These are phyloP conservation scores for Apotomis betuletana DNA, from an alignment of 2,888 invertebrate species.

Conservation along the genomic window DNA sequence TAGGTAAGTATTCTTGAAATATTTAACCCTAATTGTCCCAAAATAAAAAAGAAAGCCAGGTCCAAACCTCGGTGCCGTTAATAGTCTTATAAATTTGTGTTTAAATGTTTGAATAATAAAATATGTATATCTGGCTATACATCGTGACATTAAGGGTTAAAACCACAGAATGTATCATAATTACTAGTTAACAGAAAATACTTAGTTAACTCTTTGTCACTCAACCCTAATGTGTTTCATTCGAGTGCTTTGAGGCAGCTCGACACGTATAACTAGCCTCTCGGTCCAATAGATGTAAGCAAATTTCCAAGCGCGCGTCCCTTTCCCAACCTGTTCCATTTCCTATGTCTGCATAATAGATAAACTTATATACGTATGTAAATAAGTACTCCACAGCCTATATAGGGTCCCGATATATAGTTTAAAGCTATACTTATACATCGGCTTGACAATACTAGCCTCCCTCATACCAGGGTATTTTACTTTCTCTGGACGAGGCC, in stretches of 20 bases:
- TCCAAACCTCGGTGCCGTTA: too few relatives aligned
- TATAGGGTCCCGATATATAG: slow-evolving; percentile 77
- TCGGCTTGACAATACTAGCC: slow-evolving; percentile 83
- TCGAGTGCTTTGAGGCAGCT: slow-evolving; percentile 7
- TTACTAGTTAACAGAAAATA: background rate
- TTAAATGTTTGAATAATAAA: too few relatives aligned
- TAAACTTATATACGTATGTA: slow-evolving; percentile 80
- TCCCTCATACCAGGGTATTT: slow-evolving; percentile 82
- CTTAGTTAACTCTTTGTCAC: background rate
- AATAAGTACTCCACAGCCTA: slow-evolving; percentile 75
- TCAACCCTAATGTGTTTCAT: slow-evolving; percentile 15
- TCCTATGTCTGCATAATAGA: slow-evolving; percentile 82
- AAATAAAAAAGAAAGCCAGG: too few relatives aligned
- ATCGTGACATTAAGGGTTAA: too few relatives aligned
- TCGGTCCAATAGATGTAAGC: slow-evolving; percentile 57
- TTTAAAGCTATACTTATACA: slow-evolving; percentile 82
- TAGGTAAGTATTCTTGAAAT: too few relatives aligned
- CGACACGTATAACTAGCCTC: slow-evolving; percentile 35
- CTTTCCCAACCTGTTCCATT: slow-evolving; percentile 75
- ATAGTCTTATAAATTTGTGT: too few relatives aligned
- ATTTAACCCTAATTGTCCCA: too few relatives aligned
- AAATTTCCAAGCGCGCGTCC: slow-evolving; percentile 66
- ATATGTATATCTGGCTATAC: too few relatives aligned
- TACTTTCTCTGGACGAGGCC: slow-evolving; percentile 83
- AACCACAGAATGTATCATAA: background rate